phyloP scores from a whole-genome alignment of 1,140 invertebrate genomes.

The Tetragonula clypearis region DNA sequence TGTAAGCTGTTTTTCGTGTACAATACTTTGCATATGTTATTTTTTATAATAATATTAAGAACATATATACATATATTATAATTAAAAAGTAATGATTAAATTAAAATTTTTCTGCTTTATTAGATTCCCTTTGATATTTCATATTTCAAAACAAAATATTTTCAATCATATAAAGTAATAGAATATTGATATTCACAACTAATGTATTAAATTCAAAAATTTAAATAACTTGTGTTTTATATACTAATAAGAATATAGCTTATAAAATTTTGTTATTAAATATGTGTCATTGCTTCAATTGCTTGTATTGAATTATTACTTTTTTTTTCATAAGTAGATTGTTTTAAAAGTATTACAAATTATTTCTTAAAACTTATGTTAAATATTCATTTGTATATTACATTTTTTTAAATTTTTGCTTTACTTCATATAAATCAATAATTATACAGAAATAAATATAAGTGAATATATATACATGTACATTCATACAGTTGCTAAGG shows the following conservation, averaged over 20 bases:
- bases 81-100: neutral
- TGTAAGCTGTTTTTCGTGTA: neutral
- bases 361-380: neutral
- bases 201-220: neutral
- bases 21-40: neutral
- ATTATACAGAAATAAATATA: neutral
- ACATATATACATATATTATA: neutral
- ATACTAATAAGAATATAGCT: neutral
- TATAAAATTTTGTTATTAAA: neutral
- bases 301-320: neutral
- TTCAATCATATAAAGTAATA: neutral
- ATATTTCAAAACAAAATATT: neutral
- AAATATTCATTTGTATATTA: neutral
- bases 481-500: conserved; percentile 17
- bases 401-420: neutral
- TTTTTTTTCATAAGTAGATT: neutral
- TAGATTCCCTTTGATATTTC: neutral
- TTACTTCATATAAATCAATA: neutral
- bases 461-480: neutral
- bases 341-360: neutral
- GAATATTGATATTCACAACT: neutral
- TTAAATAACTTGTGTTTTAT: neutral
- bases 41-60: neutral
- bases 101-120: neutral
- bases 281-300: neutral